Evolutionary conservation across 2,113 vertebrate species (phyloP), one percentile per base, ranked within the genome.

Genomic region (Halcyon senegalensis): DNA sequence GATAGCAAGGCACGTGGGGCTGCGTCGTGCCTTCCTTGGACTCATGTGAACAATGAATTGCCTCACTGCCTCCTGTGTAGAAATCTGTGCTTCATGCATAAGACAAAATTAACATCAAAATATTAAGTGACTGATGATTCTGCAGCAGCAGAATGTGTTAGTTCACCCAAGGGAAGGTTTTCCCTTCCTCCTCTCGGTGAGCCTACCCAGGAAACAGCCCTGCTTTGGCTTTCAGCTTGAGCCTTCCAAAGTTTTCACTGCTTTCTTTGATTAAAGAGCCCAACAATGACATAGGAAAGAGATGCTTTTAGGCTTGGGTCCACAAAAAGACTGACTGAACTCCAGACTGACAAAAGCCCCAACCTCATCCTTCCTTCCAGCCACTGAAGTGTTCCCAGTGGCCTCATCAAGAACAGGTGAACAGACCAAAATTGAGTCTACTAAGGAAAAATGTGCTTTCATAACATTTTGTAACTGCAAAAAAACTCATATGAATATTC

Each of bases 401-500:
- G 88, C 60, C 64, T 44, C 53, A 48, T 68, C 62, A 44, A 69
- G 30, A 90, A 7, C 88, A 90, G 76, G 86, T 93, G 89, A 95
- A 35, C 35, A 60, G 28, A 50, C 43, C 56, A 48, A 78, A 74
- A 72, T 19, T 79, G 53, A 86, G 88, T 69, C 27, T 84, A 30
- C 48, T 23, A 87, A 68, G 76, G 53, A 70, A 66, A 77, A 83
- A 58, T 39, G 75, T 87, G 39, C 67, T 93, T 90, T 91, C 48
- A 13, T 64, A 43, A 9, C 3, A 12, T 70, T 93, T 67, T 25
- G 67, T 70, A 44, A 35, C n/a, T 76, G 31, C 4, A 80, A 59
- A 56, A 48, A 62, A 46, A 46, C 39, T 24, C 3, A 4, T 21
- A 59, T 96, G 92, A 96, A 96, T 96, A 96, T 97, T 96, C 89